Base-by-base conservation (phyloP, 2,888 invertebrate species). In the Brassicogethes aeneus region DNA sequence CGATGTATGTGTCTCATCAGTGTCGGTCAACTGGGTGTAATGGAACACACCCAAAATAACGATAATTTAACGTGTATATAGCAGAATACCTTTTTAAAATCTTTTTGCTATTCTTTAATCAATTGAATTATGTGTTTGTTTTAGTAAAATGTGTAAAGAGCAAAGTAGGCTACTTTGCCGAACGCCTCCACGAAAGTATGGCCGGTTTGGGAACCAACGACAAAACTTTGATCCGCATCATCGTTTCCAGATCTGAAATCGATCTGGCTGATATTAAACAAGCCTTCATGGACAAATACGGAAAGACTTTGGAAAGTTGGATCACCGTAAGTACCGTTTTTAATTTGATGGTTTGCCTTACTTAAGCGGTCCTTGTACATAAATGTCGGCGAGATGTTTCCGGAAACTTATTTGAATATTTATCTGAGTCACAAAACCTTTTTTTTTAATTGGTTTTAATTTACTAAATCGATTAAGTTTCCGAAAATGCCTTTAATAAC, bases 201-300 rank as follows among this genome's bases (percentile, higher is more conserved):
- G 84, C 86, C 66, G 94, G 95, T 34, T 58, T 90, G 57, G 90
- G 84, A 34, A 94, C 94, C 48, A 90, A 87, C 62, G 93, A 95
- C 67, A 85, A 86, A 65, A 89, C 91, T 44, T 74, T 95, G 54
- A 92, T 94, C 62, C 84, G 94, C 64, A 89, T 95, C 57, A 70
- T 93, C 50, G 92, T 93, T 40, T 88, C 91, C 54, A 82, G 92
- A 65, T 85, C 87, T 41, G 88, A 92, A 74, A 89, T 91, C 56
- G 94, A 94, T 69, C 76, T 94, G 59, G 90, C 88, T 41, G 90
- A 91, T 66, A 90, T 95, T 62, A 93, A 92, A 65, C 82, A 85
- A 62, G 90, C 90, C 50, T 95, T 91, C 74, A 74, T 83, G 56
- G 84, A 85, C 55, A 73, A 76, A 55, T 92, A 84, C 61, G 85